Evolutionary conservation across 2,113 vertebrate genomes (phyloP), one percentile per base, ranked within the genome.

Genomic region (Seriola aureovittata): DNA sequence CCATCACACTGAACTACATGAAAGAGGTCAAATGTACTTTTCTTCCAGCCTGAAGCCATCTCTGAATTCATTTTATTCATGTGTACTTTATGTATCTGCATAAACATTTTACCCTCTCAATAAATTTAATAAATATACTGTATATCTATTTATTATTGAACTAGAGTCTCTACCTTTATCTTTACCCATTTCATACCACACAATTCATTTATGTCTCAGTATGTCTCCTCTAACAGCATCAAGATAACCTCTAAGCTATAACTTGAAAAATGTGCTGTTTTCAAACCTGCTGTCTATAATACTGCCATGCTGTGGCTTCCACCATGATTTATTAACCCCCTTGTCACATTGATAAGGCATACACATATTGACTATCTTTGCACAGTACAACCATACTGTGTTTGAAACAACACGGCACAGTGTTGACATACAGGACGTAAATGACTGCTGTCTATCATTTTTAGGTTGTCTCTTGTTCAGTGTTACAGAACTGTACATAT

Each of bases 351-450:
- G 36, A 65, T 23, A 57, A 38, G 50, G 25, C 23, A 71, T 38
- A 55, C 68, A 60, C 59, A 55, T n/a, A 64, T 8, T 32, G 6
- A 72, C 52, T 44, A 32, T 60, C 38, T 72, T 46, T 32, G 64
- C 32, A 81, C 62, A 23, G 16, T 6, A 62, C 42, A 69, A n/a
- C 13, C 8, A 40, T 1, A 9, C 36, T 17, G 29, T n/a, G 4
- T 55, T 34, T 12, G 46, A 69, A 46, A 23, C 1, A 48, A 5
- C 44, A 14, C 17, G 3, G 66, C 66, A 38, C 46, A 44, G 9
- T 50, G 19, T 44, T 63, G 32, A 78, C 75, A 69, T 50, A 42
- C 44, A 64, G 29, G 38, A 44, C 62, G 13, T 44, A 80, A 72
- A 36, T 71, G 50, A 44, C 46, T 14, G 5, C 55, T 29, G 36